Evolutionary conservation across 2,797 vertebrate species (phyloP).

Genomic region (Psittacula derbiana): DNA sequence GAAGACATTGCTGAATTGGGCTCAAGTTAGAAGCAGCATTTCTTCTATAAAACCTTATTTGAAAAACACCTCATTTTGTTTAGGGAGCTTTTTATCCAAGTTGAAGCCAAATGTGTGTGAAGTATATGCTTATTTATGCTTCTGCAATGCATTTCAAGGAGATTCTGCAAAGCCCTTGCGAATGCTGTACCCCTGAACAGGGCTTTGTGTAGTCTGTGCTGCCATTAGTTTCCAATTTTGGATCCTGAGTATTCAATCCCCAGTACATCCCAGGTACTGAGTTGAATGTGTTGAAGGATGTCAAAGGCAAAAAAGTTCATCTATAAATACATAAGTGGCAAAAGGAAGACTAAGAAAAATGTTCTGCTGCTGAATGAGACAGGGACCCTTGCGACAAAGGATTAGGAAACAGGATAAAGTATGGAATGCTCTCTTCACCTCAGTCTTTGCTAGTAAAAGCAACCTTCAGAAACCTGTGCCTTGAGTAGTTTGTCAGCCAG

Average conservation of each 20-base stretch:
- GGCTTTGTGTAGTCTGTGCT: background rate
- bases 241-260: background rate
- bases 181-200: background rate
- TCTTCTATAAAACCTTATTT: background rate
- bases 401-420: background rate
- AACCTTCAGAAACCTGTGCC: background rate
- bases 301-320: background rate
- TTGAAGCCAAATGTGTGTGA: background rate
- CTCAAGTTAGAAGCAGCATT: background rate
- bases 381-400: accelerated
- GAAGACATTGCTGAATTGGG: background rate
- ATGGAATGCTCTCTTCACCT: background rate
- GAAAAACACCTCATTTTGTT: background rate
- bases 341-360: background rate
- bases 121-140: background rate
- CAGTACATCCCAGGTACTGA: background rate
- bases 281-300: background rate
- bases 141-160: background rate
- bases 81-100: background rate
- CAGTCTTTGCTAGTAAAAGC: background rate
- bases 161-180: background rate
- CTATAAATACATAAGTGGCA: background rate
- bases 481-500: background rate
- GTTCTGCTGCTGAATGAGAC: background rate
- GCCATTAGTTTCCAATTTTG: background rate